Percentiles rank a stretch among this genome's conserved stretches.
These are phyloP conservation scores for Trichosurus vulpecula DNA, from an alignment of 2,797 vertebrate species.

Conservation along the genomic window DNA sequence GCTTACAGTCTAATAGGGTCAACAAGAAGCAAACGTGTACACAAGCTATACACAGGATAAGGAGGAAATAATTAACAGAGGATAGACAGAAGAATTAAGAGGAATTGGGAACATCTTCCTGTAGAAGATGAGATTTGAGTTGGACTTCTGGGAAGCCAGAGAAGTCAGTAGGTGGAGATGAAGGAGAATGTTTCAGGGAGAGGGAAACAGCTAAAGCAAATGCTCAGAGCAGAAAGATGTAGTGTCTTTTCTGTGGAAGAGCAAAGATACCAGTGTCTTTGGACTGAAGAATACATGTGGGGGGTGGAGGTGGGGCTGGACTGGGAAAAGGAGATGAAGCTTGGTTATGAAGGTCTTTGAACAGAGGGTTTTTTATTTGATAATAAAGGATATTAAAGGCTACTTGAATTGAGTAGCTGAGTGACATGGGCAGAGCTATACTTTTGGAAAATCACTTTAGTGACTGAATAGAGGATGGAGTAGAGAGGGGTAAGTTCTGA, in stretches of 20 bases:
- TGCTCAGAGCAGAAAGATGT: neutral
- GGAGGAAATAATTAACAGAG: too few species aligned
- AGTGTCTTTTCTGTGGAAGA: neutral
- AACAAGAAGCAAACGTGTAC: neutral
- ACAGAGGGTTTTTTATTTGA: neutral
- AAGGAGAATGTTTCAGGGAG: neutral
- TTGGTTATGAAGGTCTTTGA: neutral
- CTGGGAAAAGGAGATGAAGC: neutral
- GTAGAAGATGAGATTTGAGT: neutral
- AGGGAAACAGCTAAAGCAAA: neutral
- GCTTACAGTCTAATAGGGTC: neutral
- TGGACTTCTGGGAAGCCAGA: too few species aligned
- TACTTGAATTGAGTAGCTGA: neutral
- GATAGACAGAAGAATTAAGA: neutral
- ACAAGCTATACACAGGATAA: neutral
- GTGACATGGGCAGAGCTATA: neutral
- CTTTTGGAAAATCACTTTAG: neutral
- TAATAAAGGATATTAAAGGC: neutral
- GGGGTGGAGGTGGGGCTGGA: neutral
- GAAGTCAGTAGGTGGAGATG: neutral
- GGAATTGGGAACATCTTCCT: neutral
- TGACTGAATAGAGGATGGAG: neutral
- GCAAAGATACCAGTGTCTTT: neutral
- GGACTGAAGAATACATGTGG: neutral
- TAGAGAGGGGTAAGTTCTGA: neutral